Conservation (phyloP, 1,140 invertebrate species). For the Lasaia peninsularis region DNA sequence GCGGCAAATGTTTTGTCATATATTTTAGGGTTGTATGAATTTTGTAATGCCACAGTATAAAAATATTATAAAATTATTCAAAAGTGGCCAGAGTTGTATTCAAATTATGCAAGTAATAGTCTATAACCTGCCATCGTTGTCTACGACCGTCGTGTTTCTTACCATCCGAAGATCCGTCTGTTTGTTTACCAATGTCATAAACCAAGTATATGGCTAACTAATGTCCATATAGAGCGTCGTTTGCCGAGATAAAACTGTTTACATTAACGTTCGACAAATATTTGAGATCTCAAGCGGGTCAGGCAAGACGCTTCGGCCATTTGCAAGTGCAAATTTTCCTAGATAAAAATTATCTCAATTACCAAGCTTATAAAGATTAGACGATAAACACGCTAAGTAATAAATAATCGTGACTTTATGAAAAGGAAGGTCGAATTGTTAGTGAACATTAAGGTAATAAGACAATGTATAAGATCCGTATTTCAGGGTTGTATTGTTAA, state of each 20-base stretch:
- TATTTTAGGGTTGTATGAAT: too few relatives aligned
- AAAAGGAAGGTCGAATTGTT: slow-evolving; percentile 16
- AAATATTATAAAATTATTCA: too few relatives aligned
- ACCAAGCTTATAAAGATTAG: slow-evolving; percentile 58
- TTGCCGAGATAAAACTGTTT: slow-evolving; percentile 67
- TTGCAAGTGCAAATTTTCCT: slow-evolving; percentile 70
- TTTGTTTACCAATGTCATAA: neutral
- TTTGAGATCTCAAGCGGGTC: slow-evolving; percentile 67
- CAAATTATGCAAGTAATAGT: too few relatives aligned
- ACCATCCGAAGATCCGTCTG: too few relatives aligned
- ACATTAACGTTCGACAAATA: slow-evolving; percentile 49
- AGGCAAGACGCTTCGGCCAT: slow-evolving; percentile 59
- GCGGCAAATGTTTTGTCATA: too few relatives aligned
- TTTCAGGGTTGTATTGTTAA: neutral
- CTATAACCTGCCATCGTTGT: too few relatives aligned
- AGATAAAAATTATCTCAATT: slow-evolving; percentile 70
- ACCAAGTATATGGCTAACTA: slow-evolving; percentile 12
- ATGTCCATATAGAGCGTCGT: slow-evolving; percentile 48
- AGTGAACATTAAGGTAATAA: neutral
- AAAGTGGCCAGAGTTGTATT: too few relatives aligned
- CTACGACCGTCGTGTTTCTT: too few relatives aligned
- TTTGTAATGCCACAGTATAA: too few relatives aligned
- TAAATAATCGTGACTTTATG: slow-evolving; percentile 32
- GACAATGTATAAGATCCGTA: neutral
- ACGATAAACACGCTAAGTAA: slow-evolving; percentile 37